Evolutionary conservation across 2,888 invertebrate species (phyloP).

Genomic region (Thymelicus acteon): DNA sequence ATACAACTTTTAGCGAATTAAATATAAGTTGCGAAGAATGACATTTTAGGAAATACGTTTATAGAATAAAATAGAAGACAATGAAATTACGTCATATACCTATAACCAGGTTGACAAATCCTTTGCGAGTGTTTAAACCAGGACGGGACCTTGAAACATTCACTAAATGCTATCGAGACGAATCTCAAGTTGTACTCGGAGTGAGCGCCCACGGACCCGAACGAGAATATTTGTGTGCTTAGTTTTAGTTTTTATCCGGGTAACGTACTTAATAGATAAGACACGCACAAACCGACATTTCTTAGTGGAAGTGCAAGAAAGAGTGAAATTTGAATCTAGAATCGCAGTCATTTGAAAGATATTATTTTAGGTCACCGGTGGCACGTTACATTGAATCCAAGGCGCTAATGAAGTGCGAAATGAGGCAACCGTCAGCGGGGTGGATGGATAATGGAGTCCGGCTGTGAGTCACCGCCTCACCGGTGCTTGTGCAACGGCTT

Average conservation of each 20-base stretch:
- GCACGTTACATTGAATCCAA: constrained; percentile 26
- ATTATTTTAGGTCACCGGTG: constrained; percentile 7
- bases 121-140: constrained; percentile 74
- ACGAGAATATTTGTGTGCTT: constrained; percentile 49
- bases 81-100: constrained; percentile 72
- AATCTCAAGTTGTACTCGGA: constrained; percentile 68
- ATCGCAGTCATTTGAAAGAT: background rate
- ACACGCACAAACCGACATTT: background rate
- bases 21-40: background rate
- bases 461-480: constrained; percentile 63
- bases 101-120: constrained; percentile 79
- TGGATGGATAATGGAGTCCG: constrained; percentile 66
- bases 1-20: background rate
- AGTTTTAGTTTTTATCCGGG: constrained; percentile 39
- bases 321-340: background rate
- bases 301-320: constrained; percentile 13
- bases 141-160: constrained; percentile 83
- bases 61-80: constrained; percentile 50
- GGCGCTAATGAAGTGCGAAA: constrained; percentile 39
- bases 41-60: constrained; percentile 11
- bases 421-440: constrained; percentile 61
- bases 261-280: constrained; percentile 2
- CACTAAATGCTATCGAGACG: constrained; percentile 79
- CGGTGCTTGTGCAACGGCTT: constrained; percentile 70
- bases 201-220: constrained; percentile 71